A percentile compares a stretch with the other conserved stretches of the same genome.
These are phyloP conservation scores for Synanthedon vespiformis DNA, from an alignment of 2,888 invertebrate genomes.

Conservation along the genomic window DNA sequence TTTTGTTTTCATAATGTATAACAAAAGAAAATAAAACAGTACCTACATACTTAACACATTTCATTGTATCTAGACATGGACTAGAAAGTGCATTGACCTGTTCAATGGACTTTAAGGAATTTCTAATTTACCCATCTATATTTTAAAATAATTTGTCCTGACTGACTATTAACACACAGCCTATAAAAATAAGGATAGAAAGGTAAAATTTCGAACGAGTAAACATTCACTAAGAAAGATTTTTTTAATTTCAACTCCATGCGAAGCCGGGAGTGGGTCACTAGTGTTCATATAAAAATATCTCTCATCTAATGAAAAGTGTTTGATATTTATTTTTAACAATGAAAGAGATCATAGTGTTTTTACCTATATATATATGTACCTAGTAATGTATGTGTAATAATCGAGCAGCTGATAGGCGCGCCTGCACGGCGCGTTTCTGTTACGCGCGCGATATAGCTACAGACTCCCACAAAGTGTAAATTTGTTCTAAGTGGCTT, in stretches of 20 bases:
- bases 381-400: not conserved
- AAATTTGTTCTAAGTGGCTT: constrained; percentile 68
- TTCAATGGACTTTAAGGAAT: constrained; percentile 10
- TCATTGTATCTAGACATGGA: constrained; percentile 30
- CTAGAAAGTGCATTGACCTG: constrained; percentile 69
- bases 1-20: no score
- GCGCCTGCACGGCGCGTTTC: constrained; percentile 23
- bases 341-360: no score
- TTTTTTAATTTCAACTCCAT: no score
- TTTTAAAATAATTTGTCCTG: not conserved
- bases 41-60: no score
- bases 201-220: no score
- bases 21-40: no score
- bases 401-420: constrained; percentile 50
- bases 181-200: no score
- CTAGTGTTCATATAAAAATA: no score
- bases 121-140: not conserved
- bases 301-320: not conserved
- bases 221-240: no score
- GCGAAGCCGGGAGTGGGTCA: no score
- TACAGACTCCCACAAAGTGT: constrained; percentile 67
- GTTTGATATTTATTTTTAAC: not conserved
- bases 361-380: not conserved
- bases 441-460: constrained; percentile 18
- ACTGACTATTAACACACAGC: no score